Evolutionary conservation across 2,888 invertebrate genomes (phyloP).

Genomic region (Nomada lathburiana): DNA sequence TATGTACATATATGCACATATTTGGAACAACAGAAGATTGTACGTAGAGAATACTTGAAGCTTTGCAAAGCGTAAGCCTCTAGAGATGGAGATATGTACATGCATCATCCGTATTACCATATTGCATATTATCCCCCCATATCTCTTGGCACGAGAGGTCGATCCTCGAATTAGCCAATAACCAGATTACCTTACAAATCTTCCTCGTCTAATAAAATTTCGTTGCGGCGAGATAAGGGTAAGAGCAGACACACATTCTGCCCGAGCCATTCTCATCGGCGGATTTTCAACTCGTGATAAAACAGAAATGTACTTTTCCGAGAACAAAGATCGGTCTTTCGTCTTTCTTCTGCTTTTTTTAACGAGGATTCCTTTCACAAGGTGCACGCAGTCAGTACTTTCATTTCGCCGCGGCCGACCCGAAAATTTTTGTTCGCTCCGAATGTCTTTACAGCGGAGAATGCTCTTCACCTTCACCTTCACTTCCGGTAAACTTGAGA

Average conservation of each 20-base stretch:
- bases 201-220: no score
- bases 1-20: no score
- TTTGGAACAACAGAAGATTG: no score
- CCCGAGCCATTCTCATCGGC: background rate
- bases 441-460: conserved; percentile 24
- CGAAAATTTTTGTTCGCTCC: conserved; percentile 61
- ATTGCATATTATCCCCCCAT: no score
- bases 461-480: conserved; percentile 58
- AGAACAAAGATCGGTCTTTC: conserved; percentile 52
- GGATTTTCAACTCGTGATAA: background rate
- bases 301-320: conserved; percentile 32
- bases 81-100: no score
- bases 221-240: background rate
- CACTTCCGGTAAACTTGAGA: conserved; percentile 66
- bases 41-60: no score
- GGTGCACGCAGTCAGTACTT: conserved; percentile 55
- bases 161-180: no score
- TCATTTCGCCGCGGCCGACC: conserved; percentile 53
- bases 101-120: no score
- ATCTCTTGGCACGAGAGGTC: no score
- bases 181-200: no score
- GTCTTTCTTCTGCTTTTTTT: background rate
- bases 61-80: no score
- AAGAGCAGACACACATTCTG: background rate
- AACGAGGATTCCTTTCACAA: conserved; percentile 62